phyloP scores from a whole-genome alignment of 2,113 vertebrate species.

The Xiphias gladius region DNA sequence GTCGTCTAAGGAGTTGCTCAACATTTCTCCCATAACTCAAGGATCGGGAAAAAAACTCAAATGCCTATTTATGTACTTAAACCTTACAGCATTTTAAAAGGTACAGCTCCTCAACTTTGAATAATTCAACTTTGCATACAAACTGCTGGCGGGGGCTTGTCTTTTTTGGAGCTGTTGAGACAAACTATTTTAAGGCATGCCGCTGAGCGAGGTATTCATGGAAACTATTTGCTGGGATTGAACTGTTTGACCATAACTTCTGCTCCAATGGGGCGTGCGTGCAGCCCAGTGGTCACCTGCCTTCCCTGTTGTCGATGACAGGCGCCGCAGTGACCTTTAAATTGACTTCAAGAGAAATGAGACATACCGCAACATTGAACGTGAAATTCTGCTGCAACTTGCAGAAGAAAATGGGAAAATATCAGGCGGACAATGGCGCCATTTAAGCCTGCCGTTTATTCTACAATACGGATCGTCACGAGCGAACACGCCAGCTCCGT shows the following conservation, averaged over 20 bases:
- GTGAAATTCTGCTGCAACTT: background rate
- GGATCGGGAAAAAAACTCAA: slow-evolving; percentile 18
- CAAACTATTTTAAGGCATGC: slow-evolving; percentile 13
- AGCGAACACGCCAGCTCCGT: background rate
- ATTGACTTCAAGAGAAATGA: slow-evolving; percentile 3
- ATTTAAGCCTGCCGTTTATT: background rate
- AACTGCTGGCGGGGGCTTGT: background rate
- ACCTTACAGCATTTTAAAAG: background rate
- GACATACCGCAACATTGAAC: background rate
- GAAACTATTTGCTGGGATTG: slow-evolving; percentile 28
- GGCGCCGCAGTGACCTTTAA: slow-evolving; percentile 50
- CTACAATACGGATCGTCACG: no score
- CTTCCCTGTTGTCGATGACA: slow-evolving; percentile 4
- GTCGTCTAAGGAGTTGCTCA: slow-evolving; percentile 36
- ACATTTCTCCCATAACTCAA: slow-evolving; percentile 9
- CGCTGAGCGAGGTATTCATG: slow-evolving; percentile 11
- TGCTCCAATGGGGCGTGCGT: slow-evolving; percentile 3
- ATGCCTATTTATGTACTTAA: slow-evolving; percentile 12
- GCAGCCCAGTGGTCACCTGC: slow-evolving; percentile 45
- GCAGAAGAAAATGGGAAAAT: background rate
- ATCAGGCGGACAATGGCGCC: background rate
- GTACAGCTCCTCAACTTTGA: background rate
- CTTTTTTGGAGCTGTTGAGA: background rate
- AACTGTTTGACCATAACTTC: slow-evolving; percentile 37
- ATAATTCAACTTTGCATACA: background rate